Percentiles rank a stretch among this genome's conserved stretches.
These are phyloP conservation scores for Drosophila acutilabella DNA, from an alignment of 2,888 invertebrate species.

Conservation along the genomic window DNA sequence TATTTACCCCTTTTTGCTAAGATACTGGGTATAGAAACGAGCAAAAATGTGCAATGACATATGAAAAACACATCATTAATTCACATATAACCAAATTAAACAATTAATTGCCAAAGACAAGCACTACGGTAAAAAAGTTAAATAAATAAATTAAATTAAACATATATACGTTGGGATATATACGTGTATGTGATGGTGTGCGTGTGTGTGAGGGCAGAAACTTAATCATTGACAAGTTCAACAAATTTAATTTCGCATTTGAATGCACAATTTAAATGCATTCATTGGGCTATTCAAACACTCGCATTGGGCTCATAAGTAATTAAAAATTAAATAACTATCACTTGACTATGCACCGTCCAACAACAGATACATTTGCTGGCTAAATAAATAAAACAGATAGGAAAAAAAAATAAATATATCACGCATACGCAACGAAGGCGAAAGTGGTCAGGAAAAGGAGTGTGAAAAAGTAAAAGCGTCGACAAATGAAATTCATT, in stretches of 20 bases:
- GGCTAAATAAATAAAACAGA: slow-evolving; percentile 46
- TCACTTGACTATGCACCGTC: slow-evolving; percentile 46
- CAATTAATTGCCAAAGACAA: slow-evolving; percentile 78
- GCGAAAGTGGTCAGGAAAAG: slow-evolving; percentile 48
- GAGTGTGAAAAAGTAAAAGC: slow-evolving; percentile 30
- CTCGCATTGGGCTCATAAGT: slow-evolving; percentile 54
- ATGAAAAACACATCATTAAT: slow-evolving; percentile 81
- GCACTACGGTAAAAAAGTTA: slow-evolving; percentile 17
- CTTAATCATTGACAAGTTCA: slow-evolving; percentile 50
- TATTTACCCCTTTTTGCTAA: background rate
- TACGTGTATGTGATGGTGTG: no score
- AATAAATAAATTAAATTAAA: slow-evolving; percentile 20
- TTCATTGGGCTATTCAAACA: slow-evolving; percentile 57
- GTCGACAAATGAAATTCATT: slow-evolving; percentile 79
- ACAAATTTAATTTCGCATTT: slow-evolving; percentile 78
- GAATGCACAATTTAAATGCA: slow-evolving; percentile 73
- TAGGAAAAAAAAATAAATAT: slow-evolving; percentile 6
- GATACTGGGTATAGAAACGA: slow-evolving; percentile 18
- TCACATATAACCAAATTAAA: slow-evolving; percentile 80
- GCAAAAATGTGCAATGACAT: slow-evolving; percentile 74
- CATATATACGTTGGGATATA: background rate
- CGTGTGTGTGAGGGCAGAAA: slow-evolving; percentile 10
- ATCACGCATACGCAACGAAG: slow-evolving; percentile 60
- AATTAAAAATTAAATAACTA: slow-evolving; percentile 80
- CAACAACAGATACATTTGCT: slow-evolving; percentile 47